Base-by-base conservation (phyloP, 2,797 vertebrate species). In the Podarcis siculus region DNA sequence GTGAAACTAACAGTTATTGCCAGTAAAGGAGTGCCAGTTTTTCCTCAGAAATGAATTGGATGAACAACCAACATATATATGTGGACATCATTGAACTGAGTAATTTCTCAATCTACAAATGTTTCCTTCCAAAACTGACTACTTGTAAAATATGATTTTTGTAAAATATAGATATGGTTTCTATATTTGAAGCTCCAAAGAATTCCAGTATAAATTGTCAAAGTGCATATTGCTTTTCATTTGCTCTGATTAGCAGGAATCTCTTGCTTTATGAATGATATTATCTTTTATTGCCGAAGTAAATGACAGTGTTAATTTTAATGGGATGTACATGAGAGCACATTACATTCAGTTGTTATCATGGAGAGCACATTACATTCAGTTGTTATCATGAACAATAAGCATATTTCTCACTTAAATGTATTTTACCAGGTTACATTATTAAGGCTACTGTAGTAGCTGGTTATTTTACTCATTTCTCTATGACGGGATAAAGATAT, bases 91-190 rank as follows among this genome's bases (percentile, higher is more conserved):
- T 0, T 71, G 45, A 80, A 87, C 6, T 32, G 21, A 45, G 21
- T 86, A 79, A 49, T 13, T 8, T 61, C 49, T 87, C 76, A 8
- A 79, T 4, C 25, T 35, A 86, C 79, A 80, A 85, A 87, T 88
- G 90, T 94, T 64, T 89, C 69, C 89, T 25, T 32, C 90, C 83
- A 90, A 86, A 80, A 49, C 7, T 76, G 89, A 61, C 77, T 0
- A 1, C 0, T 0, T 73, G 45, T n/a, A 73, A 69, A 85, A 80
- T 67, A 30, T 69, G 73, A 75, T 78, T 90, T 1, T 55, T 15
- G 49, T 55, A 55, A 55, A 55, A 55, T 55, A 55, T 55, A 55
- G 13, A 55, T 55, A 55, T 0, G 89, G 89, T 86, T 86, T 66
- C 13, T 0, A 0, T 71, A 23, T 0, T 71, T 67, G 0, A 58